Evolutionary conservation across 2,888 invertebrate genomes (phyloP).

Genomic region (Stegophylla sp.): DNA sequence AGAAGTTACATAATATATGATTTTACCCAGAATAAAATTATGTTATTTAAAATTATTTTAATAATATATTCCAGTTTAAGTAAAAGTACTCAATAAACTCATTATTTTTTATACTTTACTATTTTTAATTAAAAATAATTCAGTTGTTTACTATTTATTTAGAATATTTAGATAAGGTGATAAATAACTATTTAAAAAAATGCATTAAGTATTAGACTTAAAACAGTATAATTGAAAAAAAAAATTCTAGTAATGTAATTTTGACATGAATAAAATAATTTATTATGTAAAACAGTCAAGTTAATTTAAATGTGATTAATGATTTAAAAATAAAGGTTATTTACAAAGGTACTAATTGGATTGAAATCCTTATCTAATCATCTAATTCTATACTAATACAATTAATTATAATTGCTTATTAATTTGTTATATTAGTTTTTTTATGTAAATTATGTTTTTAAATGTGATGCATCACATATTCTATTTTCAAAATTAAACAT

Average conservation of each 20-base stretch:
- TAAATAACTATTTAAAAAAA: conserved; percentile 1
- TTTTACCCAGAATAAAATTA: not conserved
- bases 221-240: not conserved
- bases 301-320: too few relatives aligned
- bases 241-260: not conserved
- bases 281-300: too few relatives aligned
- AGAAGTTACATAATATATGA: not conserved
- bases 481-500: not conserved
- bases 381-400: not conserved
- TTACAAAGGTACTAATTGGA: too few relatives aligned
- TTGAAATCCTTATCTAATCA: not conserved
- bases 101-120: not conserved
- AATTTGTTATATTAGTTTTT: not conserved
- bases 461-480: too few relatives aligned
- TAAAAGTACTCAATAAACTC: not conserved
- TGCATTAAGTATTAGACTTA: not conserved
- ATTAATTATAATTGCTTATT: not conserved
- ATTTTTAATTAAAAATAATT: not conserved
- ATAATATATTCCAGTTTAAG: not conserved
- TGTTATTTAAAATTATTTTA: not conserved
- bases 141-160: not conserved
- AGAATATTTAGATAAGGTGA: not conserved
- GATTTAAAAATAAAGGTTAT: too few relatives aligned
- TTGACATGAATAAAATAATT: not conserved
- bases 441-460: too few relatives aligned